A percentile compares a stretch with the other conserved stretches of the same genome.
Evolutionary conservation across 2,113 vertebrate genomes (phyloP).

Genomic region (rat (Rattus norvegicus)): GRCr8 NC_086031.1:28046001-28046500

Average conservation of each 20-base stretch:
- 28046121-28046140: neutral
- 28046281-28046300: neutral
- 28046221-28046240: constrained; percentile 45
- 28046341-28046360: neutral
- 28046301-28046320: constrained; percentile 41
- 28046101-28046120: neutral
- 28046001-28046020: neutral
- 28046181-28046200: neutral
- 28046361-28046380: neutral
- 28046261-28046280: neutral
- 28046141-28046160: neutral
- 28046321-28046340: neutral
- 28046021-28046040: neutral
- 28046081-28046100: neutral
- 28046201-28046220: constrained; percentile 26
- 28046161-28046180: neutral
- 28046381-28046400: neutral
- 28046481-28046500: neutral
- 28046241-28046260: constrained; percentile 47
- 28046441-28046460: neutral
- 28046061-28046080: neutral
- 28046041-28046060: neutral
- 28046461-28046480: neutral
- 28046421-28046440: neutral
- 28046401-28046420: neutral